These are phyloP conservation scores for Vultur gryphus DNA, from an alignment of 2,797 vertebrate species.

Conservation along the genomic window DNA sequence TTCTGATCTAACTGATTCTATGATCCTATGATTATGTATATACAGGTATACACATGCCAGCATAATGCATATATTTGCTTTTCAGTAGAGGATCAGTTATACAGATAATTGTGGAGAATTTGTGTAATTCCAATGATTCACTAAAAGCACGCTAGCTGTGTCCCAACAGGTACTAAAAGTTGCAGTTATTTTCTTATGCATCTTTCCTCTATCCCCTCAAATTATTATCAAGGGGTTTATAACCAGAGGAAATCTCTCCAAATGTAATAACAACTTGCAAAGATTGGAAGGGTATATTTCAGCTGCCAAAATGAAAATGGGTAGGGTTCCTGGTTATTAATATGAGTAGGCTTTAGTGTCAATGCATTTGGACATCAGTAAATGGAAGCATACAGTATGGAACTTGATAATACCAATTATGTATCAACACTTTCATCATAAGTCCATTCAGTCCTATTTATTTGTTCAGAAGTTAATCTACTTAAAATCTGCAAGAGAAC, in stretches of 20 bases:
- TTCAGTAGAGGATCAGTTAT: background rate
- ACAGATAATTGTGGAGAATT: background rate
- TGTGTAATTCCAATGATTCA: background rate
- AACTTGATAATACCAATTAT: background rate
- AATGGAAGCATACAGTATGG: background rate
- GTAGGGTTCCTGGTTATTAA: background rate
- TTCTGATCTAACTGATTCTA: background rate
- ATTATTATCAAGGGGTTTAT: background rate
- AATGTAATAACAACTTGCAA: conserved; percentile 2
- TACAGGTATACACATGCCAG: background rate
- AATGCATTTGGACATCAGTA: background rate
- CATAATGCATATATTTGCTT: background rate
- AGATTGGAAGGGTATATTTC: background rate
- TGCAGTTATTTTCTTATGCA: background rate
- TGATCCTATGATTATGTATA: background rate
- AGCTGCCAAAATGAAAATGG: background rate
- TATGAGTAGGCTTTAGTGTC: background rate
- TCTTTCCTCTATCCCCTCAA: background rate
- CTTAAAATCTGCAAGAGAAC: background rate
- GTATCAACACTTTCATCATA: background rate
- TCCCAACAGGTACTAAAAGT: background rate
- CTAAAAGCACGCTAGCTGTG: background rate
- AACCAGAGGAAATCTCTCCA: background rate
- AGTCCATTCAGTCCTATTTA: background rate
- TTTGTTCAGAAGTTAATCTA: conserved; percentile 1